Base-by-base conservation (phyloP, 37 sponge, comb jelly and placozoan genomes). In the Cliona cf. orientalis region DNA sequence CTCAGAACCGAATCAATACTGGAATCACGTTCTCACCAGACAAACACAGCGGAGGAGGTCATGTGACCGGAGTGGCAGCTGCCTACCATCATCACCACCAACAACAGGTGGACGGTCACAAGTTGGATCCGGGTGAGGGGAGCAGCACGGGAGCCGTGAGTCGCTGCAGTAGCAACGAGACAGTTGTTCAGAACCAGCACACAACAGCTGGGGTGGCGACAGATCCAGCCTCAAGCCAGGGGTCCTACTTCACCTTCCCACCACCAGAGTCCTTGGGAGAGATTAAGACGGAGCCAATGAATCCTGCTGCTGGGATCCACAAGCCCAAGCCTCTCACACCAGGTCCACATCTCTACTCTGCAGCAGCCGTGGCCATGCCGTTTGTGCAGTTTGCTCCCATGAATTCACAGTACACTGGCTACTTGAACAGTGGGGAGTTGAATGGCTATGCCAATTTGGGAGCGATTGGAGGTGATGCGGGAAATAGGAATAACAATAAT, bases 401-500 rank as follows among this genome's bases (percentile, higher is more conserved):
- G 79, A 31, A 66, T 38, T 32, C 73, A 42, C 56, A 53, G 1
- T 72, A 72, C 56, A 22, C 33, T 53, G 12, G 42, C 7, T 46
- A 49, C 33, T 46, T 34, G 34, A 46, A 53, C 36, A 70, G 44
- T 36, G 2, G 29, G 5, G 76, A 75, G 2, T 38, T 36, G 1
- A 43, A 46, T 29, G 31, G 31, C 33, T 66, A 66, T 39, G 59
- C 59, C 61, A 63, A 21, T 7, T 3, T 33, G 21, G 53, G 66
- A 23, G 63, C 5, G 22, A 25, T 21, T 28, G 46, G 32, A 31
- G 41, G 12, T 23, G 71, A 80, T 0, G 69, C 25, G 23, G 36
- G 71, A 33, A 81, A 81, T 62, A 81, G 71, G 34, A 82, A 82
- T 49, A 80, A 70, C 61, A 82, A 82, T 65, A 82, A 82, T 53